Evolutionary conservation across 2,113 vertebrate species (phyloP).

Genomic region (Turnix velox): DNA sequence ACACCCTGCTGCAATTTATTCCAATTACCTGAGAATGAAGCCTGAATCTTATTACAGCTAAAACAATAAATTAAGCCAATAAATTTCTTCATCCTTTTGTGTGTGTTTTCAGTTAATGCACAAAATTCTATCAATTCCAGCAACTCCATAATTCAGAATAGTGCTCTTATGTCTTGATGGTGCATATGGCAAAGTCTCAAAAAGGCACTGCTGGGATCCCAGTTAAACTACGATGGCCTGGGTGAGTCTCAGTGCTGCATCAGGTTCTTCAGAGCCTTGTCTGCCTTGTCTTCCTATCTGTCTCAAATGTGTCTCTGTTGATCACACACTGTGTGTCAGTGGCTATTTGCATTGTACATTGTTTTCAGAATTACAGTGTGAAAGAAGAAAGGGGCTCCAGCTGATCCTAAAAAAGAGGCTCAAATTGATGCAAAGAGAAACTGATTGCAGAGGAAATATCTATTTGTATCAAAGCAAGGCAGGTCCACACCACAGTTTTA

Average conservation of each 20-base stretch:
- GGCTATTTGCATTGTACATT: background rate
- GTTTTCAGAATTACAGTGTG: background rate
- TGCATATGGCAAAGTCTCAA: background rate
- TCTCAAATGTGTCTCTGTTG: background rate
- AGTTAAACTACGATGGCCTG: background rate
- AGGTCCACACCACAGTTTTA: background rate
- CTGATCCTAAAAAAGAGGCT: background rate
- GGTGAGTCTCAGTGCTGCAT: background rate
- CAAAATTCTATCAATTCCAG: slow-evolving; percentile 50
- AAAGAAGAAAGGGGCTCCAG: background rate
- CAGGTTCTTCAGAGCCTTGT: background rate
- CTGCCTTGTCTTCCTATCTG: too few relatives aligned
- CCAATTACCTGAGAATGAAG: slow-evolving; percentile 9
- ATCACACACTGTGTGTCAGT: fast-evolving
- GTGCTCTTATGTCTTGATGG: slow-evolving; percentile 43
- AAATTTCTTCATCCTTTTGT: slow-evolving; percentile 37
- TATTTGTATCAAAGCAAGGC: background rate
- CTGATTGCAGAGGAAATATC: background rate
- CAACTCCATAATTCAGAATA: background rate
- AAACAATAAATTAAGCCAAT: slow-evolving; percentile 57
- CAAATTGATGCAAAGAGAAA: background rate
- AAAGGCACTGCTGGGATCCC: slow-evolving; percentile 36
- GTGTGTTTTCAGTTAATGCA: slow-evolving; percentile 66
- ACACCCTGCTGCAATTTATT: background rate
- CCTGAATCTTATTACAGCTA: slow-evolving; percentile 14